Conservation (phyloP, 2,113 vertebrate species). For the Anser cygnoides region DNA sequence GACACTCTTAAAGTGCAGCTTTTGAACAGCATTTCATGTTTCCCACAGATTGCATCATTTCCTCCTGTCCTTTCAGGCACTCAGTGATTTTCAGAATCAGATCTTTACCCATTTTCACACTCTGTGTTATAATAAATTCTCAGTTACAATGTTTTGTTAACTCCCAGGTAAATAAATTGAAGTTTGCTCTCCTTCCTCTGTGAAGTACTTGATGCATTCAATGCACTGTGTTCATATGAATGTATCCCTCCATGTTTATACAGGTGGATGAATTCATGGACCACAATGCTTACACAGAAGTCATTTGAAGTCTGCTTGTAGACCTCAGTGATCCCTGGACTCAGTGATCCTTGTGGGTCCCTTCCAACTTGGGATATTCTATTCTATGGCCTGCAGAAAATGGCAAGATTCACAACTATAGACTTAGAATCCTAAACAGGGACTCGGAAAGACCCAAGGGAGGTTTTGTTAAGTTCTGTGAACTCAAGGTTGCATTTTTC, state of each 20-base stretch:
- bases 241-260: background rate
- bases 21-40: background rate
- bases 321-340: background rate
- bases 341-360: background rate
- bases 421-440: background rate
- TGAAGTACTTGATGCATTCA: background rate
- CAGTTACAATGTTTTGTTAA: background rate
- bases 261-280: background rate
- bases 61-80: background rate
- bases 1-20: background rate
- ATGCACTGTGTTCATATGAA: background rate
- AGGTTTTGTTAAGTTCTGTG: background rate
- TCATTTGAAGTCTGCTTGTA: background rate
- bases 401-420: background rate
- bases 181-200: background rate
- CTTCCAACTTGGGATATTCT: background rate
- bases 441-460: background rate
- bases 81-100: background rate
- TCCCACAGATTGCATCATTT: background rate
- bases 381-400: background rate
- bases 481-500: background rate
- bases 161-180: background rate
- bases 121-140: background rate
- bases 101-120: background rate
- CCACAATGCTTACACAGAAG: background rate